Evolutionary conservation across 2,888 invertebrate genomes (phyloP).

Genomic region (Dilophus febrilis): DNA sequence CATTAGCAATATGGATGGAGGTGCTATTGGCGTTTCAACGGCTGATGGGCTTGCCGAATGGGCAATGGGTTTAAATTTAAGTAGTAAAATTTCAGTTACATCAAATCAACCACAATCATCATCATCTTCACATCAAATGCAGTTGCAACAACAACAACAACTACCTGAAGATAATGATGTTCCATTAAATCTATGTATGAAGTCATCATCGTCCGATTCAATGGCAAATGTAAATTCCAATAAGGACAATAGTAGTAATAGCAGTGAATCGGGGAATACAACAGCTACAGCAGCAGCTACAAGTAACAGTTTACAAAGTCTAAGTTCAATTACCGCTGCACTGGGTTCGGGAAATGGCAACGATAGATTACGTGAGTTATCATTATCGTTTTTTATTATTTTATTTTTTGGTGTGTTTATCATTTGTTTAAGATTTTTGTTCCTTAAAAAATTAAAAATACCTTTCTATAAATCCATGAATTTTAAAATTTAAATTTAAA

Average conservation of each 20-base stretch:
- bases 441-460: no score
- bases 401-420: background rate
- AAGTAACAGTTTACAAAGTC: slow-evolving; percentile 26
- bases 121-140: slow-evolving; percentile 21
- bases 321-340: slow-evolving; percentile 30
- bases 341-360: slow-evolving; percentile 18
- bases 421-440: background rate
- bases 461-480: no score
- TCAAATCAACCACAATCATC: slow-evolving; percentile 13
- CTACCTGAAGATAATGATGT: slow-evolving; percentile 55
- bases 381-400: background rate
- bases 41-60: slow-evolving; percentile 5
- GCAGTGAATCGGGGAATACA: slow-evolving; percentile 12
- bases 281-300: slow-evolving; percentile 8
- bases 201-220: slow-evolving; percentile 37
- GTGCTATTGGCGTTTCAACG: no score
- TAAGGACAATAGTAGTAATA: slow-evolving; percentile 7
- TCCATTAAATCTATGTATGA: slow-evolving; percentile 68
- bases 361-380: slow-evolving; percentile 6
- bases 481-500: no score
- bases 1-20: background rate
- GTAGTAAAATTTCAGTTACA: slow-evolving; percentile 17
- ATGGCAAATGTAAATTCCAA: slow-evolving; percentile 9
- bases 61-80: slow-evolving; percentile 24
- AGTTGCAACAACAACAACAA: background rate